Evolutionary conservation across 2,888 invertebrate species (phyloP).

Genomic region (Leucoptera coffeella): DNA sequence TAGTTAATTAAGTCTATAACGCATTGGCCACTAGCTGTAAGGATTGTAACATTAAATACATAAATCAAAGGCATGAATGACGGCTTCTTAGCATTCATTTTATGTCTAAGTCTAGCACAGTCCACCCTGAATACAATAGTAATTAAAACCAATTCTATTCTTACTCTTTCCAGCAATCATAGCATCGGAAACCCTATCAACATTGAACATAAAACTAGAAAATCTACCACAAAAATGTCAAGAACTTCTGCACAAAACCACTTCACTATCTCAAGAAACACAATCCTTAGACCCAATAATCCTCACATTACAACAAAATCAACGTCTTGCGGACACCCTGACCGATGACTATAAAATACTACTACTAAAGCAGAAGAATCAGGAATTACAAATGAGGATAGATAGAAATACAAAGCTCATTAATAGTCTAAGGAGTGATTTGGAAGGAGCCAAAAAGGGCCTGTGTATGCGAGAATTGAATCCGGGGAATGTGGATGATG

Average conservation of each 20-base stretch:
- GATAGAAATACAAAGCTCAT: conserved; percentile 22
- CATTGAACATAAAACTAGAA: conserved; percentile 23
- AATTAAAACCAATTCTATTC: too few species aligned
- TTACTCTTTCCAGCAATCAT: conserved; percentile 18
- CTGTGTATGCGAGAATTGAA: conserved; percentile 18
- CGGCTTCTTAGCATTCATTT: too few species aligned
- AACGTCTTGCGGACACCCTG: conserved; percentile 14
- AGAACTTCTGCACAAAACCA: conserved; percentile 15
- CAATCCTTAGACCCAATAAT: conserved; percentile 20
- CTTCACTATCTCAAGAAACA: conserved; percentile 12
- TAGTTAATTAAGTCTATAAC: too few species aligned
- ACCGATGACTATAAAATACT: conserved; percentile 29
- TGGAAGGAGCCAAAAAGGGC: conserved; percentile 18
- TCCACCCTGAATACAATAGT: too few species aligned
- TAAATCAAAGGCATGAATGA: too few species aligned
- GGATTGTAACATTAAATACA: too few species aligned
- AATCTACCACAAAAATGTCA: conserved; percentile 26
- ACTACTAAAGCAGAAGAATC: conserved; percentile 25
- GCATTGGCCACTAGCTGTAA: too few species aligned
- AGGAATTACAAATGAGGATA: conserved; percentile 22
- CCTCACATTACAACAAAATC: conserved; percentile 18
- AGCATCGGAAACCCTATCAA: conserved; percentile 19
- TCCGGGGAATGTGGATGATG: conserved; percentile 26
- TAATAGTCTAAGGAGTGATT: conserved; percentile 13
- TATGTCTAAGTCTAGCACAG: too few species aligned